A percentile compares a stretch with the other conserved stretches of the same genome.
phyloP scores from a whole-genome alignment of 1,140 invertebrate genomes.

The Araneus ventricosus region DNA sequence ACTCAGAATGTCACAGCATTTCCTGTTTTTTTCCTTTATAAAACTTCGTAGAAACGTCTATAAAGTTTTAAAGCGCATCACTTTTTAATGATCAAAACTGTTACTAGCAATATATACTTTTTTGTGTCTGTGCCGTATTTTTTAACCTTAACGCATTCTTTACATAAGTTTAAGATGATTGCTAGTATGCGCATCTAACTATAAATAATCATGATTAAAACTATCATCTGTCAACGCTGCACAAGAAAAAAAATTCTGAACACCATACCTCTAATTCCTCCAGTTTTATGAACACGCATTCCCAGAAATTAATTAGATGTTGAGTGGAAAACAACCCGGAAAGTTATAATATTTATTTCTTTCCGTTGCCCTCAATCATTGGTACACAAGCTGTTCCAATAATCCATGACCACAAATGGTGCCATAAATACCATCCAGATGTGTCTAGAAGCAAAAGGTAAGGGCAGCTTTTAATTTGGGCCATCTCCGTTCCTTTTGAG shows the following conservation, averaged over 20 bases:
- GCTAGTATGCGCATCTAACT: not conserved
- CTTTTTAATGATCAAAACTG: too few species aligned
- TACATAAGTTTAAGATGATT: not conserved
- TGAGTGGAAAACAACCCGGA: not conserved
- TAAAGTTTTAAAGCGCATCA: too few species aligned
- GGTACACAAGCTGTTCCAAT: not conserved
- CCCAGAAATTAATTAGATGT: not conserved
- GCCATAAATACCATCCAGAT: not conserved
- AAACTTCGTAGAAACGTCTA: too few species aligned
- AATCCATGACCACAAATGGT: constrained; percentile 1
- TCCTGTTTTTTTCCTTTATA: too few species aligned
- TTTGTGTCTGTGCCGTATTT: not conserved
- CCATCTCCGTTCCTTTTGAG: not conserved
- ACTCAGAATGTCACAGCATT: too few species aligned
- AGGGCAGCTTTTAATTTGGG: constrained; percentile 4
- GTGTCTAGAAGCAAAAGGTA: not conserved
- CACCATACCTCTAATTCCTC: too few species aligned
- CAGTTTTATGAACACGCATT: not conserved
- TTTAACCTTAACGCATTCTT: not conserved
- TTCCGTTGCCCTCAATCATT: not conserved
- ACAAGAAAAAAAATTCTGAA: not conserved
- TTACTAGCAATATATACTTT: too few species aligned
- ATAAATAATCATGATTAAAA: not conserved
- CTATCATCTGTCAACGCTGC: not conserved
- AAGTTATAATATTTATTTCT: not conserved